Base-by-base conservation (phyloP, 1,140 invertebrate genomes). In the Mycetomoellerius zeteki region DNA sequence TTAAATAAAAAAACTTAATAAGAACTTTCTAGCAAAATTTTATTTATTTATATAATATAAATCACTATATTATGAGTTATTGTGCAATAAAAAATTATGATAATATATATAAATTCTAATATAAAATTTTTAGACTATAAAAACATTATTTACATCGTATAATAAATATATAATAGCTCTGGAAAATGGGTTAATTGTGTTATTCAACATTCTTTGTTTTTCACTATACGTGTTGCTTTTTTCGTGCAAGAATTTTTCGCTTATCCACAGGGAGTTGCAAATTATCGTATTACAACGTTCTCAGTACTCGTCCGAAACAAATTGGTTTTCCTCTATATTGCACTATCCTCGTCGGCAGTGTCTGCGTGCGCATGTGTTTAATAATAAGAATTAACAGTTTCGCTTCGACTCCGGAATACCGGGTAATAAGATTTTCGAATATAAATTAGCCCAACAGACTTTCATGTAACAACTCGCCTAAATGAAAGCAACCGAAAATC, bases 361-460 rank as follows among this genome's bases (percentile, higher is more conserved):
- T 47, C 30, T 50, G 21, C 16, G 7, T 50, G 27, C n/a, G 78
- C 43, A n/a, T 60, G 33, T 19, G 52, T 50, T 58, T 47, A 60
- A 71, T 47, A 60, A 71, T 81, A 43, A 37, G 27, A 84, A 84
- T 84, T 84, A 84, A 60, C 56, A n/a, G 30, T 73, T 60, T 62
- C 19, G 30, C 24, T 60, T 27, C 14, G 19, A 43, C 37, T 43
- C 19, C 69, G 50, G 54, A 10, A 60, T 21, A 33, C 7, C 14
- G 19, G 24, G 16, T 21, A 43, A 60, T 33, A 62, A 84, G 52
- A 82, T 14, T 52, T 52, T 52, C 27, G 14, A 16, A 56, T 43
- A 27, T 58, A 73, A 58, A 73, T 72, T 54, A n/a, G 6, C 8
- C 19, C 24, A 8, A 56, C 50, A 30, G 3, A 24, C 14, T 21